Percentiles rank a stretch among this genome's conserved stretches.
Evolutionary conservation across 2,797 vertebrate genomes (phyloP).

Genomic region (Linurgus olivaceus): DNA sequence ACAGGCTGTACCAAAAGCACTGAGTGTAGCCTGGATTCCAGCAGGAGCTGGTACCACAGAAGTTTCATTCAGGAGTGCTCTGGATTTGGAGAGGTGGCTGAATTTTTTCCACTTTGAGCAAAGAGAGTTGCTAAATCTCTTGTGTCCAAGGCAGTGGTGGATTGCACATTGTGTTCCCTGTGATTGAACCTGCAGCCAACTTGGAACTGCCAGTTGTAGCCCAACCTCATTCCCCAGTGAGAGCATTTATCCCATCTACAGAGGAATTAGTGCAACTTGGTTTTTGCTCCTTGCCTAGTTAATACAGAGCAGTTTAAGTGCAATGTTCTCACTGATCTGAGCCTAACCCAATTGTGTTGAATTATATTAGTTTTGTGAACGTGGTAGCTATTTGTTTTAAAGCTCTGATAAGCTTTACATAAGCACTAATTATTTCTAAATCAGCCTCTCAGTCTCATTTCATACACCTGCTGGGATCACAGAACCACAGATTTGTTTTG

Average conservation of each 20-base stretch:
- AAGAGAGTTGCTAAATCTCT: not conserved
- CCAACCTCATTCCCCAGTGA: fast-evolving
- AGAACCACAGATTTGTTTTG: not conserved
- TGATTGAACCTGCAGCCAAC: fast-evolving
- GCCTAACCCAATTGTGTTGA: not conserved
- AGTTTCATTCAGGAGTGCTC: not conserved
- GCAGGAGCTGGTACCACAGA: not conserved
- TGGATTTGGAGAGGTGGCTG: not conserved
- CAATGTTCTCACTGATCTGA: not conserved
- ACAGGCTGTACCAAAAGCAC: not conserved
- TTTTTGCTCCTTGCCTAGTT: not conserved
- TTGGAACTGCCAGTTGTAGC: not conserved
- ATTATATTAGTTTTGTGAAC: not conserved
- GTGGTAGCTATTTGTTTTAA: not conserved
- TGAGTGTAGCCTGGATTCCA: not conserved
- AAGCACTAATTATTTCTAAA: not conserved
- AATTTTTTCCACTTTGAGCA: not conserved
- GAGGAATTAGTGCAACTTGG: not conserved
- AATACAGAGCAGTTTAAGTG: not conserved
- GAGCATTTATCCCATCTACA: not conserved
- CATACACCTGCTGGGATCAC: not conserved
- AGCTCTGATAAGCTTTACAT: fast-evolving
- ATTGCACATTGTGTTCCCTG: not conserved
- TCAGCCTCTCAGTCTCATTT: not conserved
- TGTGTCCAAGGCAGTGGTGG: not conserved